These are phyloP conservation scores for Disparrhopalites patrizii DNA, from an alignment of 2,888 invertebrate genomes.

Conservation along the genomic window DNA sequence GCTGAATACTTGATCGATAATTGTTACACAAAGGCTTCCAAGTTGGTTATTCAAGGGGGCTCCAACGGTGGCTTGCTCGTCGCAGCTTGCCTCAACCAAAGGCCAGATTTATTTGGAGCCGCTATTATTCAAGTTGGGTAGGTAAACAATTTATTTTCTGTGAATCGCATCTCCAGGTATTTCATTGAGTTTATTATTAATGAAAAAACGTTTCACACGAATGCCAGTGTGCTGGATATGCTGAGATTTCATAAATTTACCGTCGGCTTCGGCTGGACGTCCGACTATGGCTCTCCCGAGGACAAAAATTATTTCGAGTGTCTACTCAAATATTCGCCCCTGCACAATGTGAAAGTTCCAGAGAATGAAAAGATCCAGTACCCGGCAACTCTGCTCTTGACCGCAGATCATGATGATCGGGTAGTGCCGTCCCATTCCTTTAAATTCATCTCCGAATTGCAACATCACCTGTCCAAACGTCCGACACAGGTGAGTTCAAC, in stretches of 20 bases:
- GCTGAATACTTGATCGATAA: constrained; percentile 79
- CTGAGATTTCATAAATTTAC: constrained; percentile 96
- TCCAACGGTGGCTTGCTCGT: constrained; percentile 95
- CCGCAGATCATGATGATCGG: constrained; percentile 98
- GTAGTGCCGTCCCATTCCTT: constrained; percentile 96
- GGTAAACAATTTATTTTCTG: constrained; percentile 49
- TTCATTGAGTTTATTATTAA: too few relatives aligned
- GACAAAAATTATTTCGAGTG: constrained; percentile 76
- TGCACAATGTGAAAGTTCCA: constrained; percentile 81
- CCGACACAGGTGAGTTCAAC: constrained; percentile 56
- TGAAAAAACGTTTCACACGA: too few relatives aligned
- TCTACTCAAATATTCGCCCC: constrained; percentile 80
- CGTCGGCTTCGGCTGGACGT: constrained; percentile 92
- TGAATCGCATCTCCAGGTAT: too few relatives aligned
- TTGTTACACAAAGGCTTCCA: constrained; percentile 68
- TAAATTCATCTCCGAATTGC: constrained; percentile 88
- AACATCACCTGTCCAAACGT: constrained; percentile 65
- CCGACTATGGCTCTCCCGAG: constrained; percentile 92
- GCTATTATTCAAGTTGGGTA: constrained; percentile 92
- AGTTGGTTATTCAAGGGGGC: constrained; percentile 82
- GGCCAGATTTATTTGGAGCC: constrained; percentile 89
- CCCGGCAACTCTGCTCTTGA: constrained; percentile 86
- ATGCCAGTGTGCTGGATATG: constrained; percentile 87
- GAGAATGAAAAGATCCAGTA: constrained; percentile 61
- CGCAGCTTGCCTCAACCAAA: constrained; percentile 91